Evolutionary conservation across 2,113 vertebrate species (phyloP).

Genomic region (Columba livia): DNA sequence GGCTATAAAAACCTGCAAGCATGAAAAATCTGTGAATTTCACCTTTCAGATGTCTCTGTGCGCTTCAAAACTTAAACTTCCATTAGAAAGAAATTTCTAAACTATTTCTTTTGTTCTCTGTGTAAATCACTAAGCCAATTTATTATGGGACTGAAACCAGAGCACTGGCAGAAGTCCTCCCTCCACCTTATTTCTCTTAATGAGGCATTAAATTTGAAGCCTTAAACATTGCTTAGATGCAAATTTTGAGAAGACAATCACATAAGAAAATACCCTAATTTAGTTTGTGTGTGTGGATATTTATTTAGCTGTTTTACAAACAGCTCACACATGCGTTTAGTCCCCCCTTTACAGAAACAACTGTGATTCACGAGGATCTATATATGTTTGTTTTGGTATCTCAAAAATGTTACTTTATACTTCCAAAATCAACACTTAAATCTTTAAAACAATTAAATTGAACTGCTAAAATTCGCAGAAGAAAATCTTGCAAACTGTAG

Average conservation of each 20-base stretch:
- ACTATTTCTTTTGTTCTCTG: conserved; percentile 14
- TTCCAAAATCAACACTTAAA: not conserved
- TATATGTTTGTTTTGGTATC: not conserved
- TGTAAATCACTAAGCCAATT: not conserved
- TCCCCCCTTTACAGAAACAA: not conserved
- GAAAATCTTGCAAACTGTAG: not conserved
- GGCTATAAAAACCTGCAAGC: conserved; percentile 52
- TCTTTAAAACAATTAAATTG: not conserved
- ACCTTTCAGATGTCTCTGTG: conserved; percentile 46
- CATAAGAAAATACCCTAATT: not conserved
- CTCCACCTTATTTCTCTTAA: conserved; percentile 35
- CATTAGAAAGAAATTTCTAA: conserved; percentile 59
- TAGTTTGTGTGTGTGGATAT: not conserved
- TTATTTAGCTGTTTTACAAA: not conserved
- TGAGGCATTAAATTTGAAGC: not conserved
- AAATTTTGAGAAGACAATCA: not conserved
- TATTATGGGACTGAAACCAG: conserved; percentile 4
- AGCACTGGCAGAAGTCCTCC: not conserved
- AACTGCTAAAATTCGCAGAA: not conserved
- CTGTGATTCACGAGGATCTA: not conserved
- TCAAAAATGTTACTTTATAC: not conserved
- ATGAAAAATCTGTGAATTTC: conserved; percentile 50
- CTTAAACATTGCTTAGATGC: not conserved
- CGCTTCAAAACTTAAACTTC: conserved; percentile 64
- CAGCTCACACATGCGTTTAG: not conserved